A percentile compares a stretch with the other conserved stretches of the same genome.
phyloP scores from a whole-genome alignment of 2,113 vertebrate genomes.

The Chitala chitala region DNA sequence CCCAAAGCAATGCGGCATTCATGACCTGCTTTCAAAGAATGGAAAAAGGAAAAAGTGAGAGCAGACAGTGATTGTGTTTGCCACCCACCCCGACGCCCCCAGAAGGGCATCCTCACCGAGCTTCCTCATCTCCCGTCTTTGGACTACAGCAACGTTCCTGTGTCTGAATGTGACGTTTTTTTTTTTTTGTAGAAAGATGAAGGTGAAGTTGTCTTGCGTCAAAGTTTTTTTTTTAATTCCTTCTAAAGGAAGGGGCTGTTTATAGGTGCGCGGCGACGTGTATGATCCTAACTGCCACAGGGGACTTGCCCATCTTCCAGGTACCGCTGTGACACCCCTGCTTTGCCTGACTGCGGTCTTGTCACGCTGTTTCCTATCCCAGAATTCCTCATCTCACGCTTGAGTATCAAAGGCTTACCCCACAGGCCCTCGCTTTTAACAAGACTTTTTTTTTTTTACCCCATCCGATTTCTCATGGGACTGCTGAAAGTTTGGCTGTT shows the following conservation, averaged over 20 bases:
- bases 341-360: not conserved
- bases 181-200: not conserved
- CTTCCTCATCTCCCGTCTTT: not conserved
- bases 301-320: not conserved
- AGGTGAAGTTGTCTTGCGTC: not conserved
- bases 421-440: not conserved
- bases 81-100: not conserved
- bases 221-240: not conserved
- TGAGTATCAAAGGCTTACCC: conserved; percentile 13
- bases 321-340: not conserved
- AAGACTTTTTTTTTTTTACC: not conserved
- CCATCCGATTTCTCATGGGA: not conserved
- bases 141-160: not conserved
- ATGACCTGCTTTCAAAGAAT: conserved; percentile 24
- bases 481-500: not conserved
- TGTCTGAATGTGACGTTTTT: not conserved
- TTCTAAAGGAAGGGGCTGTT: not conserved
- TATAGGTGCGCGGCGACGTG: not conserved
- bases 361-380: not conserved
- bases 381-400: conserved; percentile 22
- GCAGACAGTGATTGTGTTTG: not conserved
- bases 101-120: not conserved
- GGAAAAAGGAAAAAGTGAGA: conserved; percentile 12
- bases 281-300: not conserved
- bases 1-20: conserved; percentile 3